Percentiles rank a stretch among this genome's conserved stretches.
Evolutionary conservation across 2,113 vertebrate genomes (phyloP).

Genomic region (Phalacrocorax carbo): DNA sequence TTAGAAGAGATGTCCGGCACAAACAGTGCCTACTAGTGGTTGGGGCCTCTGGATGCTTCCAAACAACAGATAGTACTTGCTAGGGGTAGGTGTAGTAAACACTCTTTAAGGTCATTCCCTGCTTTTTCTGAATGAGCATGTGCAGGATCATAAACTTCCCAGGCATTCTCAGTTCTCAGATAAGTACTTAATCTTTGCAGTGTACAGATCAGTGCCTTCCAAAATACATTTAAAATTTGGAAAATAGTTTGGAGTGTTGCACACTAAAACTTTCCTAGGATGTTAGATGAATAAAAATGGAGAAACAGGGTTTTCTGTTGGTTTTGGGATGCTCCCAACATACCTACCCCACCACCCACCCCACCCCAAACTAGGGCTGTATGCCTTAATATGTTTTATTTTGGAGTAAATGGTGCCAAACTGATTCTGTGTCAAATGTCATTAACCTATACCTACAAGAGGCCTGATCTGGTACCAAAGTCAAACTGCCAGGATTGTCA

Average conservation of each 20-base stretch:
- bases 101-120: not conserved
- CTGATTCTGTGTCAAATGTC: not conserved
- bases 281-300: not conserved
- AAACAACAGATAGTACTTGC: not conserved
- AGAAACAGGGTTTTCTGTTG: not conserved
- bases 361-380: not conserved
- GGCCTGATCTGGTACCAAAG: not conserved
- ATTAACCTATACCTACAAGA: not conserved
- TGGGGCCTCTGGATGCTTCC: not conserved
- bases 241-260: not conserved
- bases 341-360: rapidly evolving
- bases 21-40: not conserved
- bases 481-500: not conserved
- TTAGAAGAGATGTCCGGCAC: not conserved
- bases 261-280: not conserved
- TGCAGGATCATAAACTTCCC: not conserved
- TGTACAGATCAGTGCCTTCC: not conserved
- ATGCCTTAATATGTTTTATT: not conserved
- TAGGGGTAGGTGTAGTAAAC: not conserved
- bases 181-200: not conserved
- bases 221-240: not conserved
- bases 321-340: not conserved
- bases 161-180: not conserved
- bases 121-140: not conserved
- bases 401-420: not conserved